Percentiles rank a stretch among this genome's conserved stretches.
These are phyloP conservation scores for Timandra comae DNA, from an alignment of 2,888 invertebrate genomes.

Conservation along the genomic window DNA sequence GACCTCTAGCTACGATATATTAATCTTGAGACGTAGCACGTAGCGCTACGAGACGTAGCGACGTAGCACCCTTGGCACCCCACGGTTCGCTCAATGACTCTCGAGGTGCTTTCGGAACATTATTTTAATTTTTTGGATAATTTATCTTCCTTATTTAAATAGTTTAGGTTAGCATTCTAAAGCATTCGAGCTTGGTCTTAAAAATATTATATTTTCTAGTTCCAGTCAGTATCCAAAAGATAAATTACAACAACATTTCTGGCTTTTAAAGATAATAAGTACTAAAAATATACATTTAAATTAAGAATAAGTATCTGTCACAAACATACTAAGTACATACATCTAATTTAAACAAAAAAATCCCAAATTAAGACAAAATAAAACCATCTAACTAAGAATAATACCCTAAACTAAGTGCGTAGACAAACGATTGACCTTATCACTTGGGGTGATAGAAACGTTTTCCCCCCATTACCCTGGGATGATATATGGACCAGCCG, in stretches of 20 bases:
- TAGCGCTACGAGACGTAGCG: slow-evolving; percentile 23
- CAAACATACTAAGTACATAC: no score
- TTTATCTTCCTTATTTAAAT: neutral
- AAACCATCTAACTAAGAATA: slow-evolving; percentile 3
- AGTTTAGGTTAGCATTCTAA: no score
- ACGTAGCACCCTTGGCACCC: no score
- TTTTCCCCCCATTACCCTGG: slow-evolving; percentile 65
- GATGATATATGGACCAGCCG: slow-evolving; percentile 62
- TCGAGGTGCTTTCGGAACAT: neutral
- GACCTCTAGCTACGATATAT: slow-evolving; percentile 61
- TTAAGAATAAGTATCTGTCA: no score
- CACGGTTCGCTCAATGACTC: no score
- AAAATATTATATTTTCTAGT: no score
- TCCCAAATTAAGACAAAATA: slow-evolving; percentile 16
- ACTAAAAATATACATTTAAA: no score
- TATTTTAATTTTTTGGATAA: neutral
- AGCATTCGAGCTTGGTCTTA: no score
- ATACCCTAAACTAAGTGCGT: slow-evolving; percentile 39
- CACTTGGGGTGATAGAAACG: slow-evolving; percentile 62
- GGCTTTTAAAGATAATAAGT: no score
- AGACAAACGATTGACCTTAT: slow-evolving; percentile 65
- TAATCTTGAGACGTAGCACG: slow-evolving; percentile 62
- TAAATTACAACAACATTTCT: no score
- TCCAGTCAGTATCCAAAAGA: no score
- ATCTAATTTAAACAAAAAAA: no score